Conservation (phyloP, 1,140 invertebrate genomes). For the Drosophila sproati region DNA sequence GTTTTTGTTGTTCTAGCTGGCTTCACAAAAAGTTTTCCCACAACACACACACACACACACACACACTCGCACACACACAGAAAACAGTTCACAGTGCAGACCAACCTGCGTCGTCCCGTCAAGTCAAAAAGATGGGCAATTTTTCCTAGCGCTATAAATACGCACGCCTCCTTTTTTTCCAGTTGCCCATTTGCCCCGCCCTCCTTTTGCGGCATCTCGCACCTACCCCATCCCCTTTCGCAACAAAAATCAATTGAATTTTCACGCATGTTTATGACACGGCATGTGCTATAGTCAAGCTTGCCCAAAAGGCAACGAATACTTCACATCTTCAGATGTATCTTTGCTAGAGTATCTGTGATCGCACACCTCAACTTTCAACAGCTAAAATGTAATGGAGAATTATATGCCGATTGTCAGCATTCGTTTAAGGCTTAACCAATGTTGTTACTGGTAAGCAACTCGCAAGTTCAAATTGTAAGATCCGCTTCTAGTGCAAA, state of each 20-base stretch:
- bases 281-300: conserved; percentile 27
- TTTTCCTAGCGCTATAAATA: conserved; percentile 67
- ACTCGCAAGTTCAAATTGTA: too few species aligned
- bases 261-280: conserved; percentile 75
- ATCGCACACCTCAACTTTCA: too few species aligned
- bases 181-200: conserved; percentile 1
- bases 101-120: conserved; percentile 20
- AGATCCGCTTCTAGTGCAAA: neutral
- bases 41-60: conserved; percentile 31
- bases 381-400: neutral
- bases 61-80: conserved; percentile 6
- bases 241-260: conserved; percentile 77
- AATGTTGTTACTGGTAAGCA: neutral
- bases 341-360: too few species aligned
- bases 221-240: neutral
- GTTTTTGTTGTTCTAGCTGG: conserved; percentile 21
- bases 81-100: conserved; percentile 22
- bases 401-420: neutral
- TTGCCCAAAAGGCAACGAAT: conserved; percentile 1
- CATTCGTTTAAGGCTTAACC: neutral
- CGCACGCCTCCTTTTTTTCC: conserved; percentile 40
- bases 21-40: conserved; percentile 61
- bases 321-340: too few species aligned
- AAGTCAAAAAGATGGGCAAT: conserved; percentile 55
- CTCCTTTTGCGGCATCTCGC: neutral